Evolutionary conservation across 2,113 vertebrate species (phyloP), one percentile per base, ranked within the genome.

Genomic region (Ptychochromis oligacanthus): DNA sequence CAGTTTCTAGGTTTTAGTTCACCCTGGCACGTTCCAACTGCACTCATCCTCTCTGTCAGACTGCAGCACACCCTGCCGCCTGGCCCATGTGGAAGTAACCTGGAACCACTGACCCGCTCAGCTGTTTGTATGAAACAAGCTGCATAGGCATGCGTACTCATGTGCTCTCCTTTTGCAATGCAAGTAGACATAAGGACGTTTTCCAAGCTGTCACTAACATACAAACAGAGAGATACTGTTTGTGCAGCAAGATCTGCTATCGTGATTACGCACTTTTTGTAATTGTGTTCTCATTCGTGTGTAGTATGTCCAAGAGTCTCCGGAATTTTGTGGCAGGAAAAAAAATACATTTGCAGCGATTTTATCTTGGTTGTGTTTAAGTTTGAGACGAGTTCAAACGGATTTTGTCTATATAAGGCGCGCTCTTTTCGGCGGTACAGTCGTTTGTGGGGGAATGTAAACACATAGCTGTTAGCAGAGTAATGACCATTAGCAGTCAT

Each of bases 401-500:
- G 76, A 79, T 76, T 92, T 78, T 91, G 72, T 84, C 91, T 89
- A 88, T 91, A 92, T 91, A 92, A 81, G 92, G 92, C 38, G 9
- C 38, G 77, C 60, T 83, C 79, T 64, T 75, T 83, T 74, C 3
- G 1, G 77, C 13, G 15, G 81, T 79, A 75, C 77, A 75, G 74
- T 77, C 79, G 77, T 94, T 89, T 90, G 82, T 76, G 31, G 59
- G 64, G 82, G 87, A 92, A 92, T 87, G 87, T 95, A 93, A 93
- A 94, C 89, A 87, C 87, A 43, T 28, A 87, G 58, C 84, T 75
- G 89, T 86, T 80, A 77, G 83, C 79, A 84, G 87, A 83, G 83
- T 81, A 88, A 92, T 89, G 80, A 76, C 80, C 75, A 89, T 87
- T 82, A 85, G 81, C 43, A 31, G 79, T 43, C 40, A 55, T 76